These are phyloP conservation scores for Halictus quadricinctus DNA, from an alignment of 2,888 invertebrate species.

Conservation along the genomic window DNA sequence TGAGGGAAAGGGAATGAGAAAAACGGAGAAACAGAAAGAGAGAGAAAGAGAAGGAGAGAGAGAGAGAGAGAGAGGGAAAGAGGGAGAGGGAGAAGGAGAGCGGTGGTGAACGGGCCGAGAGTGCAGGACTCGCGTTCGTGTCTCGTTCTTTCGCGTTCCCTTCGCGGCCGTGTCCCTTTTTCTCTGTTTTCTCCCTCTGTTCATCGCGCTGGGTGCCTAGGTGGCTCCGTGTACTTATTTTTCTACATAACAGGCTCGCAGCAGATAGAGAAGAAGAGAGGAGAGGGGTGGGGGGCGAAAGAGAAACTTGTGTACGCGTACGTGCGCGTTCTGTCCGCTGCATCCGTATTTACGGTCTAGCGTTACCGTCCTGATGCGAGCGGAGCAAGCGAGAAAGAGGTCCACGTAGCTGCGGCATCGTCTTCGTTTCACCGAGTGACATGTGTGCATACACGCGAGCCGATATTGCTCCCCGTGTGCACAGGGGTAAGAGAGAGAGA, in stretches of 20 bases:
- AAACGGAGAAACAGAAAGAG: neutral
- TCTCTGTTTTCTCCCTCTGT: slow-evolving; percentile 35
- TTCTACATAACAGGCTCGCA: slow-evolving; percentile 68
- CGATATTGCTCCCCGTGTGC: slow-evolving; percentile 28
- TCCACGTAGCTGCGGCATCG: slow-evolving; percentile 3
- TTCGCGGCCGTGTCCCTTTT: slow-evolving; percentile 38
- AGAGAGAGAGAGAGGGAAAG: neutral
- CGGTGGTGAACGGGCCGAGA: slow-evolving; percentile 68
- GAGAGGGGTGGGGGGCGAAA: slow-evolving; percentile 34
- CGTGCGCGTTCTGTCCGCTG: slow-evolving; percentile 29
- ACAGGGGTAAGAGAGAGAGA: neutral
- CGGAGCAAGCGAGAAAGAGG: neutral
- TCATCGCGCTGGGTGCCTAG: slow-evolving; percentile 63
- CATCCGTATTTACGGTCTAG: slow-evolving; percentile 56
- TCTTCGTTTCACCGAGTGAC: slow-evolving; percentile 4
- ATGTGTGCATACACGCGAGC: slow-evolving; percentile 22
- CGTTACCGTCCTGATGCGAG: slow-evolving; percentile 8
- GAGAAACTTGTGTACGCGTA: slow-evolving; percentile 16
- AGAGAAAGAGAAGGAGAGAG: slow-evolving; percentile 4
- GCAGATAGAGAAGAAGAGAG: slow-evolving; percentile 1
- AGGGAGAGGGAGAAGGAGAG: slow-evolving; percentile 11
- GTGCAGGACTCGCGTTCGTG: slow-evolving; percentile 54
- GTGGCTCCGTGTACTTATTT: slow-evolving; percentile 72
- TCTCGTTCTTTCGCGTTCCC: slow-evolving; percentile 43
- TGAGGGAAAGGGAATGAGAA: slow-evolving; percentile 9